Base-by-base conservation (phyloP, 2,113 vertebrate species). In the Hippocampus mohnikei region DNA sequence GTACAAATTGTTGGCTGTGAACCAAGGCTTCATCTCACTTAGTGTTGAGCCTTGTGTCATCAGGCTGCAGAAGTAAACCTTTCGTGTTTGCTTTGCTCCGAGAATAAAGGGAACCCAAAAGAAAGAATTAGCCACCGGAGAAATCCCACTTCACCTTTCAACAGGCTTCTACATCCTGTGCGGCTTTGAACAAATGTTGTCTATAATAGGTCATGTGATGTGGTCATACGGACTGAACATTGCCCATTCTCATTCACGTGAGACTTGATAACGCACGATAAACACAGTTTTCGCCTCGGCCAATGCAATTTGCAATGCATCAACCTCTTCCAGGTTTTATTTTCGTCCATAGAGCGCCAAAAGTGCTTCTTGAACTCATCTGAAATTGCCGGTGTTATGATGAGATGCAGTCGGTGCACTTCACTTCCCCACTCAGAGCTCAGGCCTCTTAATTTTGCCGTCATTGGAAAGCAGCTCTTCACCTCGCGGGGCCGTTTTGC, bases 361-460 rank as follows among this genome's bases (percentile, higher is more conserved):
- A 67, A 68, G 48, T 70, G 65, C 40, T 69, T 72, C 69, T 75
- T 67, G 74, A 81, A 87, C 80, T 64, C 23, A 67, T 79, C 82
- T 82, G 44, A 56, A 81, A 79, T 67, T n/a, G 67, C 67, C 37
- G 62, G 56, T 7, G 33, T 66, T 76, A 74, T 75, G 75, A 77
- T 75, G 56, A 50, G 68, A 52, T 70, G 74, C 59, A 80, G 65
- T 77, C 65, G 48, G 61, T 69, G 66, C 50, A 69, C 72, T 71
- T 68, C 69, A 59, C 69, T 71, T 79, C 58, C 33, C 15, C 59
- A 73, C 53, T 74, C 66, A 67, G 68, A 71, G 71, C 20, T 46
- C 71, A 77, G 66, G 67, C 62, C 55, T 82, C 71, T 79, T 86
- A 81, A 79, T 81, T 73, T 70, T 74, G 75, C 85, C 84, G 81